Evolutionary conservation across 2,797 vertebrate genomes (phyloP).

Genomic region (Pelobates cultripes): DNA sequence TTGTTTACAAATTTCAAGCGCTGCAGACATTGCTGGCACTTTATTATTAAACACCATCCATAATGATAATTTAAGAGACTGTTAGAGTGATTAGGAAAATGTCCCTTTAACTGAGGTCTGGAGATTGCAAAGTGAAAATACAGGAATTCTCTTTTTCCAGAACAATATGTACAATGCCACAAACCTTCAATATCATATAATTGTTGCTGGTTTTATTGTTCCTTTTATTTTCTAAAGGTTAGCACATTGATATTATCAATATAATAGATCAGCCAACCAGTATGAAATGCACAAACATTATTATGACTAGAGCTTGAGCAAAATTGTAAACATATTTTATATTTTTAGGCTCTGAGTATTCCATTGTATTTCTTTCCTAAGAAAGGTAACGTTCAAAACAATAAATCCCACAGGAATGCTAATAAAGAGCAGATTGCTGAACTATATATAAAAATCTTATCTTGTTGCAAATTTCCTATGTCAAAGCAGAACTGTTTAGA

Average conservation of each 20-base stretch:
- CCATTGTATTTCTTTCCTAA: slow-evolving; percentile 13
- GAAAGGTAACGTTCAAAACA: slow-evolving; percentile 16
- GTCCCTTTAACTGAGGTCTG: neutral
- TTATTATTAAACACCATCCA: too few species aligned
- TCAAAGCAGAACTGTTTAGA: too few species aligned
- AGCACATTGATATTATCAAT: slow-evolving; percentile 38
- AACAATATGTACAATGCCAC: neutral
- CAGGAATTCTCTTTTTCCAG: neutral
- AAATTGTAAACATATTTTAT: slow-evolving; percentile 19
- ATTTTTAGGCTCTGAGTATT: slow-evolving; percentile 19
- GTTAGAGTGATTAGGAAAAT: too few species aligned
- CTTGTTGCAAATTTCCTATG: neutral
- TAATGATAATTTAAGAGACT: too few species aligned
- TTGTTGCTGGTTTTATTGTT: neutral
- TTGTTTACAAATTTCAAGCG: too few species aligned
- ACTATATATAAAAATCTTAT: slow-evolving; percentile 6
- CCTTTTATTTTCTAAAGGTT: slow-evolving; percentile 8
- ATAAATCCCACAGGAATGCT: slow-evolving; percentile 18
- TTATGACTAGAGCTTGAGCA: slow-evolving; percentile 13
- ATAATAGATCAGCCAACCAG: neutral
- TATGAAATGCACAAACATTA: slow-evolving; percentile 13
- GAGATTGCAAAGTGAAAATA: neutral
- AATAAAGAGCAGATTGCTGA: slow-evolving; percentile 15
- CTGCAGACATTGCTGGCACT: too few species aligned
- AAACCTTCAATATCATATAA: neutral